Evolutionary conservation across 2,888 invertebrate species (phyloP).

Genomic region (Spodoptera littoralis): DNA sequence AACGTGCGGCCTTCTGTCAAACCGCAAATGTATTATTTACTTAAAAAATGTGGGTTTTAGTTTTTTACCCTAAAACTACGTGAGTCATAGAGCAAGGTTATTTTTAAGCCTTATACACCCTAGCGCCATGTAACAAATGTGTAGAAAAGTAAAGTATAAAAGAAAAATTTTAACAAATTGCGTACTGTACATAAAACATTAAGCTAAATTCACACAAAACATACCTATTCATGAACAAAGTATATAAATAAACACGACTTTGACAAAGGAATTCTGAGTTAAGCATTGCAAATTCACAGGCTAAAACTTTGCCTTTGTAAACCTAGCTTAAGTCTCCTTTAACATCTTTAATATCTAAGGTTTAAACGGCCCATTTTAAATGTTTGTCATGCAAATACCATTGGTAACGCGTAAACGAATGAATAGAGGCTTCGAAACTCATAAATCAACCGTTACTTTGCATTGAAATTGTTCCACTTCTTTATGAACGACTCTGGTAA

Average conservation of each 20-base stretch:
- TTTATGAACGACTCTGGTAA: constrained; percentile 40
- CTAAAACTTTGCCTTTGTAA: constrained; percentile 41
- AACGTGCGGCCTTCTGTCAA: constrained; percentile 8
- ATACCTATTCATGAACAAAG: constrained; percentile 25
- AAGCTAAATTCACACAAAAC: constrained; percentile 12
- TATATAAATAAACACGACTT: constrained; percentile 14
- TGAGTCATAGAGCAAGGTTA: constrained; percentile 10
- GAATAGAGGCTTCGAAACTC: constrained; percentile 54
- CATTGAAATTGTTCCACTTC: constrained; percentile 56
- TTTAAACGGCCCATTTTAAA: constrained; percentile 56
- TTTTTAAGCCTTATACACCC: not conserved
- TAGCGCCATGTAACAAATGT: too few relatives aligned
- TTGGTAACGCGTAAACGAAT: constrained; percentile 61
- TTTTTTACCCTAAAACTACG: constrained; percentile 2
- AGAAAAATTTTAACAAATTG: not conserved
- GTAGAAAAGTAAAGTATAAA: too few relatives aligned
- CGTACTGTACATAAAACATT: not conserved
- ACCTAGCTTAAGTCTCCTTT: constrained; percentile 41
- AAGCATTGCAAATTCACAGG: constrained; percentile 32
- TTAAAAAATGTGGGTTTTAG: not conserved
- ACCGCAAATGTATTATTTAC: not conserved
- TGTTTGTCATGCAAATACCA: constrained; percentile 72
- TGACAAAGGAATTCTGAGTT: constrained; percentile 28
- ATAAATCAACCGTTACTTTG: constrained; percentile 62
- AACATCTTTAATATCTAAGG: constrained; percentile 59